Conservation (phyloP, 2,888 invertebrate species). For the Hololepta plana region DNA sequence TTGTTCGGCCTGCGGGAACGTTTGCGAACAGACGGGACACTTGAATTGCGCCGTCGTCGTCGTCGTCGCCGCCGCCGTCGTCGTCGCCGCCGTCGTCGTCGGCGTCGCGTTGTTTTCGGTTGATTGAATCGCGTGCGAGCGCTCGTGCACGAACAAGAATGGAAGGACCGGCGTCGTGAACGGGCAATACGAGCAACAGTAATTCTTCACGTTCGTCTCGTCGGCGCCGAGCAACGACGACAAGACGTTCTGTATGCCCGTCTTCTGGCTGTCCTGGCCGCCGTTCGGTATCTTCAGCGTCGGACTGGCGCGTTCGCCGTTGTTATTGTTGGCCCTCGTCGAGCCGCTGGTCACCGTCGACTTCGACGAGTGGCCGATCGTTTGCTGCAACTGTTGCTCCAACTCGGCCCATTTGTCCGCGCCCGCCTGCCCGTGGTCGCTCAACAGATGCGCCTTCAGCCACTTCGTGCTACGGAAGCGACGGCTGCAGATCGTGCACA, state of each 20-base stretch:
- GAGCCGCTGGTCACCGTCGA: conserved; percentile 9
- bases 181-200: conserved; percentile 78
- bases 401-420: conserved; percentile 42
- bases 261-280: conserved; percentile 20
- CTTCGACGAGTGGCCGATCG: conserved; percentile 16
- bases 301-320: conserved; percentile 24
- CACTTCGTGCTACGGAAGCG: conserved; percentile 79
- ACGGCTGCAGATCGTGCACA: conserved; percentile 71
- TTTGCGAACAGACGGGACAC: conserved; percentile 41
- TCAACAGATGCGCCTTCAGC: conserved; percentile 69
- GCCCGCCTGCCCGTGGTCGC: conserved; percentile 62
- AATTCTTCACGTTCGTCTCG: conserved; percentile 47
- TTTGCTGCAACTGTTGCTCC: conserved; percentile 30
- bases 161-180: conserved; percentile 81
- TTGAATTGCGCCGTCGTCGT: conserved; percentile 21
- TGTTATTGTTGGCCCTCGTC: conserved; percentile 11
- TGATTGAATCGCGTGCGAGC: conserved; percentile 41
- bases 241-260: conserved; percentile 32
- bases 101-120: conserved; percentile 15
- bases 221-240: conserved; percentile 34
- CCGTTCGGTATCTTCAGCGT: conserved; percentile 40
- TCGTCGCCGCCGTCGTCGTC: conserved; percentile 9
- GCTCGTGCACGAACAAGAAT: conserved; percentile 81
- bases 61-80: conserved; percentile 10
- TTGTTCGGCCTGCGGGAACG: conserved; percentile 35